phyloP scores from a whole-genome alignment of 1,140 invertebrate species.

The Ridgeia piscesae region DNA sequence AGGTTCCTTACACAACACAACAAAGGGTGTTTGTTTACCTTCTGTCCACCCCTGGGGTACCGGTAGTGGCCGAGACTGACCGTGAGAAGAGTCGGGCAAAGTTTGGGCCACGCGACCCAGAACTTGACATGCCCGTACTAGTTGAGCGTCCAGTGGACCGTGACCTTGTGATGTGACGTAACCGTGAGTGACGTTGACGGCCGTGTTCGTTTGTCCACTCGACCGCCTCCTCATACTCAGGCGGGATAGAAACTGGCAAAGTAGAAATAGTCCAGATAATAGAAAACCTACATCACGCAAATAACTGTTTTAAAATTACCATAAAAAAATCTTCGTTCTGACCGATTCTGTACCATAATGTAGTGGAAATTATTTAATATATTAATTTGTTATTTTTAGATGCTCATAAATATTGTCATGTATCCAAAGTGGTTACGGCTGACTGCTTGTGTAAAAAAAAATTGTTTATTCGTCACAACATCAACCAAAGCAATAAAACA shows the following conservation, averaged over 20 bases:
- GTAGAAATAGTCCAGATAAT: neutral
- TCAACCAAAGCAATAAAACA: no score
- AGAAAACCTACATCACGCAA: slow-evolving; percentile 2
- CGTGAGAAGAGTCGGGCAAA: slow-evolving; percentile 13
- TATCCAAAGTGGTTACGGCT: no score
- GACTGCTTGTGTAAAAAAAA: no score
- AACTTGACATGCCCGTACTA: neutral
- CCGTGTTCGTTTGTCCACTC: neutral
- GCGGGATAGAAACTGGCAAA: slow-evolving; percentile 10
- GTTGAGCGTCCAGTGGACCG: neutral
- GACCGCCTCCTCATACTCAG: slow-evolving; percentile 5
- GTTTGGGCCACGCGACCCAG: neutral
- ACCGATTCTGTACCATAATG: no score
- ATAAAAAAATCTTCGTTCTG: no score
- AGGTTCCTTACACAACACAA: neutral
- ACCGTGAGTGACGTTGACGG: neutral
- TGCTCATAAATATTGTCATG: no score
- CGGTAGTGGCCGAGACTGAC: neutral
- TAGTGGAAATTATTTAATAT: no score
- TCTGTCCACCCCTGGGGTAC: neutral
- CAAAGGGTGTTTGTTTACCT: neutral
- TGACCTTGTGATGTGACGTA: slow-evolving; percentile 7
- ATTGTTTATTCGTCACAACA: no score
- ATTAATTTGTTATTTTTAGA: no score
- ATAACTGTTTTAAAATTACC: no score